Conservation (phyloP, 2,888 invertebrate species). For the Junonia oenone region DNA sequence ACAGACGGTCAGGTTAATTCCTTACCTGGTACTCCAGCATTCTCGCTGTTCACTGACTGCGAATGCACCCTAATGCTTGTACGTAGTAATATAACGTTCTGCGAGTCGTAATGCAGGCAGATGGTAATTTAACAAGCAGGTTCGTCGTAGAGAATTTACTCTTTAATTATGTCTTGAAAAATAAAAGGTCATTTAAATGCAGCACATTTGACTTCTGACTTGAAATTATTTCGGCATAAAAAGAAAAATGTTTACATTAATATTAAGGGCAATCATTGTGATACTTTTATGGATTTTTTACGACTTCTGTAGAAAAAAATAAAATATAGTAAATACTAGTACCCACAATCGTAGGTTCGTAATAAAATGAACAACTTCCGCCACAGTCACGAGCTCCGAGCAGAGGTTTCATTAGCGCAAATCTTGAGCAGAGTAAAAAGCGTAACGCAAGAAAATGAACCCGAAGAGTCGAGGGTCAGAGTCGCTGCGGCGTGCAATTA, state of each 20-base stretch:
- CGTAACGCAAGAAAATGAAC: not conserved
- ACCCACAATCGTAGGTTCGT: not conserved
- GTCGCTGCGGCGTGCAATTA: conserved; percentile 1
- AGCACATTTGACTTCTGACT: too few relatives aligned
- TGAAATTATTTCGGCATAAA: too few relatives aligned
- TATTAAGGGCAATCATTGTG: too few relatives aligned
- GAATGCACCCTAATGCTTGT: too few relatives aligned
- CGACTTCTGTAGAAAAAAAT: too few relatives aligned
- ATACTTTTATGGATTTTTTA: too few relatives aligned
- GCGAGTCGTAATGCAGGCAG: not conserved
- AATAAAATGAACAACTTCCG: not conserved
- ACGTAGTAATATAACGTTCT: not conserved
- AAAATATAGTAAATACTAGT: too few relatives aligned
- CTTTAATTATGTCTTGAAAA: not conserved
- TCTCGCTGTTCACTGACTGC: not conserved
- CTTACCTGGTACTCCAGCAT: not conserved
- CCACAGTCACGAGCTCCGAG: not conserved
- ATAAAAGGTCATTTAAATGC: not conserved
- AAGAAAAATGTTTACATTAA: too few relatives aligned
- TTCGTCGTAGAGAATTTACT: not conserved
- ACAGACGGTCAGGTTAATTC: not conserved
- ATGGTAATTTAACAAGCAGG: not conserved
- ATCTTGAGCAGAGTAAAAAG: not conserved
- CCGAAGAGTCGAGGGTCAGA: not conserved
- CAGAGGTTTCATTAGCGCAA: not conserved